Percentiles rank a stretch among this genome's conserved stretches.
These are phyloP conservation scores for Centropus unirufus DNA, from an alignment of 2,113 vertebrate species.

Conservation along the genomic window DNA sequence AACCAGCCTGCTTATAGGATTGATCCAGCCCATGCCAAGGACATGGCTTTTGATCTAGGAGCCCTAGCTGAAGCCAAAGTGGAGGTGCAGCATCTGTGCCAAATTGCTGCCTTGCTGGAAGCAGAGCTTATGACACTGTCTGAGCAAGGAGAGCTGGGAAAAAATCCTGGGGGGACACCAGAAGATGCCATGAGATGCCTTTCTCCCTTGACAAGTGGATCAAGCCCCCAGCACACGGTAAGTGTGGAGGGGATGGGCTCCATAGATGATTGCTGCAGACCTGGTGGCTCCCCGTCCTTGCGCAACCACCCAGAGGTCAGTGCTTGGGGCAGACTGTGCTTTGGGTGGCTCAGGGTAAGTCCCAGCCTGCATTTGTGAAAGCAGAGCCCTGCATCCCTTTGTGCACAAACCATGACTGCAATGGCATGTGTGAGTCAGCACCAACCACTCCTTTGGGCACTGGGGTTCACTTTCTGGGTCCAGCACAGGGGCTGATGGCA, in stretches of 20 bases:
- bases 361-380: neutral
- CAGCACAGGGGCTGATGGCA: fast-evolving
- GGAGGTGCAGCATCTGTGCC: neutral
- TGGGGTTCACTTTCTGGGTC: neutral
- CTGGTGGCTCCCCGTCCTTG: neutral
- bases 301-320: neutral
- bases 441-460: neutral
- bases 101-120: neutral
- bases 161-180: neutral
- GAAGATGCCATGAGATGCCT: neutral
- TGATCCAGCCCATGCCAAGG: neutral
- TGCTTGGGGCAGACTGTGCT: neutral
- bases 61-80: neutral
- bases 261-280: fast-evolving
- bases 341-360: neutral
- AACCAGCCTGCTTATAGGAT: neutral
- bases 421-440: fast-evolving
- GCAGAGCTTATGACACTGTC: neutral
- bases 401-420: neutral
- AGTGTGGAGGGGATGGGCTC: neutral
- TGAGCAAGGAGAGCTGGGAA: neutral
- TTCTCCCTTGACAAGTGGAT: neutral
- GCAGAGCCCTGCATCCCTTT: neutral
- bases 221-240: neutral
- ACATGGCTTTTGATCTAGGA: neutral